Evolutionary conservation across 2,113 vertebrate species (phyloP).

Genomic region (Ailuropoda melanoleuca): DNA sequence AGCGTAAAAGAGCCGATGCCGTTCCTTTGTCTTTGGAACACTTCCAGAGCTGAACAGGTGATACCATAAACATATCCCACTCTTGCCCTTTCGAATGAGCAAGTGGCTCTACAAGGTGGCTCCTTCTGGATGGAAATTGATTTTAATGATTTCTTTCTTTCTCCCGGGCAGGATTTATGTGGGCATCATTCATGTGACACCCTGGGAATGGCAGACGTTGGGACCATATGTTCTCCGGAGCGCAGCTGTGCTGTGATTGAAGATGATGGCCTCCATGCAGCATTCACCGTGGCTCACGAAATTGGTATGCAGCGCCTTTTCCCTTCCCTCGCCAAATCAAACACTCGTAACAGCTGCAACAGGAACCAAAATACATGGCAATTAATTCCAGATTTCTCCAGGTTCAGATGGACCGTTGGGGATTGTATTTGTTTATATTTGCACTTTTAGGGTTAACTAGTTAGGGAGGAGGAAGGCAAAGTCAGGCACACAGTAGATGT

Average conservation of each 20-base stretch:
- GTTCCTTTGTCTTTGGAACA: conserved; percentile 17
- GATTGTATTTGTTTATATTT: conserved; percentile 84
- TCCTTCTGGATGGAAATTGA: conserved; percentile 70
- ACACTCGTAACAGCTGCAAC: conserved; percentile 89
- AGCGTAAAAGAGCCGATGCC: background rate
- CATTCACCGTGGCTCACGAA: conserved; percentile 98
- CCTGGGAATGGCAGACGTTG: conserved; percentile 99
- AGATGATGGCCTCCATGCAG: conserved; percentile 97
- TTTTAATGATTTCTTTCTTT: conserved; percentile 77
- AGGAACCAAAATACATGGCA: conserved; percentile 85
- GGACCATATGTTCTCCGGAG: conserved; percentile 97
- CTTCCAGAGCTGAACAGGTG: conserved; percentile 63
- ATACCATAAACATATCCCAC: conserved; percentile 7
- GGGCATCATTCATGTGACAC: conserved; percentile 99
- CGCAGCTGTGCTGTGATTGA: conserved; percentile 99
- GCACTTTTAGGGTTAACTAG: conserved; percentile 83
- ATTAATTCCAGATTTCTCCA: conserved; percentile 89
- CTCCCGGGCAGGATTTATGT: conserved; percentile 93
- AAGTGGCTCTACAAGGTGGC: conserved; percentile 58
- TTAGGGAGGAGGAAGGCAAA: conserved; percentile 80
- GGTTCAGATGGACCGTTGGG: conserved; percentile 78
- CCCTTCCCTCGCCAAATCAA: conserved; percentile 88
- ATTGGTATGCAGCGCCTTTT: conserved; percentile 92
- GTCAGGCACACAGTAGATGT: conserved; percentile 76
- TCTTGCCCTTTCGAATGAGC: conserved; percentile 53